Conservation (phyloP, 2,797 vertebrate genomes). For the Knipowitschia caucasica region DNA sequence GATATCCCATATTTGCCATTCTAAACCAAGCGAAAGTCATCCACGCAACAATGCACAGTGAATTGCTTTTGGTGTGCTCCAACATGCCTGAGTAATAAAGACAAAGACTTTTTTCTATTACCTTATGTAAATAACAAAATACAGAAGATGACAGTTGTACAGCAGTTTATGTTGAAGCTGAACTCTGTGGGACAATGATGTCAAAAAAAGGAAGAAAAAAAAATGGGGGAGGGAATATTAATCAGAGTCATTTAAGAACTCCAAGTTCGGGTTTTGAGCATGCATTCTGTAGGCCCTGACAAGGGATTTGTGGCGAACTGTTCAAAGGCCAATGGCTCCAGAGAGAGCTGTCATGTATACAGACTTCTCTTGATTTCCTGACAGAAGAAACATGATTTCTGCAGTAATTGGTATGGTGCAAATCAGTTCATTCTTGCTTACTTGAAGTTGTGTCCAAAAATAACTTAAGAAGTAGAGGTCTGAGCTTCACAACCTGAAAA, state of each 20-base stretch:
- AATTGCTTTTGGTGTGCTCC: constrained; percentile 39
- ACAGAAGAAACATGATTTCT: constrained; percentile 67
- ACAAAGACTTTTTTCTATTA: constrained; percentile 60
- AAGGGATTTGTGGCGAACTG: constrained; percentile 50
- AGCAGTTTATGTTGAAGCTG: constrained; percentile 63
- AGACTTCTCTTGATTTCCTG: constrained; percentile 64
- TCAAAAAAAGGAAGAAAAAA: constrained; percentile 59
- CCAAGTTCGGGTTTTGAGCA: constrained; percentile 59
- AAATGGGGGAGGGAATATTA: constrained; percentile 72
- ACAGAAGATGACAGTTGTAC: constrained; percentile 61
- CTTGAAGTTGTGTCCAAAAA: constrained; percentile 41
- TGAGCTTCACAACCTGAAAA: constrained; percentile 35
- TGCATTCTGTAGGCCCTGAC: constrained; percentile 60
- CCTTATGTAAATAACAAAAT: constrained; percentile 71
- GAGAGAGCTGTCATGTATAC: constrained; percentile 65
- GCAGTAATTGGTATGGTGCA: constrained; percentile 68
- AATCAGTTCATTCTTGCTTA: constrained; percentile 59
- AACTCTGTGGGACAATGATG: constrained; percentile 77
- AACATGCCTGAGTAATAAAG: constrained; percentile 46
- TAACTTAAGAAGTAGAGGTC: constrained; percentile 11
- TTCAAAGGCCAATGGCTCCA: constrained; percentile 45
- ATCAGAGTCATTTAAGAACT: constrained; percentile 59
- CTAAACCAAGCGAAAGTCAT: constrained; percentile 35
- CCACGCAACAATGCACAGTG: constrained; percentile 37
- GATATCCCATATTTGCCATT: constrained; percentile 39